These are phyloP conservation scores for Lepus oiostolus DNA, from an alignment of 2,797 vertebrate genomes.

Conservation along the genomic window DNA sequence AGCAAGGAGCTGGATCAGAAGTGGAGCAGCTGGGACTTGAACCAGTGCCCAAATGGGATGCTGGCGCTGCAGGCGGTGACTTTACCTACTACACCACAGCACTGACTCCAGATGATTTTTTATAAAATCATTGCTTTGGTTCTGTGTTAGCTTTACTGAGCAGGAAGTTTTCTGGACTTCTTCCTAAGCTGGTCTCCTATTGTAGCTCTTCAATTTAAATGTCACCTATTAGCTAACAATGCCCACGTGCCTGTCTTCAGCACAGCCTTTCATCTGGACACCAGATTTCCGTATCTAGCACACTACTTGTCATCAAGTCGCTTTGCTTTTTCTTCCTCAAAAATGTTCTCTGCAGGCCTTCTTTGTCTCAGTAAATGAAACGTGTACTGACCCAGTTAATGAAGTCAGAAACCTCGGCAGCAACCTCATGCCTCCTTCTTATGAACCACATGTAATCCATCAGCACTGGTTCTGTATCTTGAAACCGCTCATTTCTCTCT, in stretches of 20 bases:
- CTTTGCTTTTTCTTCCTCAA: background rate
- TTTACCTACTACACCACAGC: too few species aligned
- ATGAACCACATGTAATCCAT: background rate
- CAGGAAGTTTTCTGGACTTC: background rate
- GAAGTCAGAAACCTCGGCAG: background rate
- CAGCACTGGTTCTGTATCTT: background rate
- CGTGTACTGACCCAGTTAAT: background rate
- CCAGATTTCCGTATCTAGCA: background rate
- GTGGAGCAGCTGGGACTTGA: too few species aligned
- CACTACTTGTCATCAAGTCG: background rate
- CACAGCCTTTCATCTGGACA: background rate
- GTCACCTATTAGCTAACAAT: background rate
- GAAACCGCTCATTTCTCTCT: background rate
- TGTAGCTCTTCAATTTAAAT: background rate
- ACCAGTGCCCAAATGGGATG: too few species aligned
- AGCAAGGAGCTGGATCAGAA: too few species aligned
- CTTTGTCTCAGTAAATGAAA: slow-evolving; percentile 20
- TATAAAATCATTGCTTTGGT: background rate
- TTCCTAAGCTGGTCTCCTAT: background rate
- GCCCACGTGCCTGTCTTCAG: background rate
- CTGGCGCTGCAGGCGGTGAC: too few species aligned
- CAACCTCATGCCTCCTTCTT: background rate
- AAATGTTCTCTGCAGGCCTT: background rate
- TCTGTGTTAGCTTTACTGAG: background rate
- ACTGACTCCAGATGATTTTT: background rate